Evolutionary conservation across 2,113 vertebrate species (phyloP), one percentile per base, ranked within the genome.

Genomic region (Centrocercus urophasianus): DNA sequence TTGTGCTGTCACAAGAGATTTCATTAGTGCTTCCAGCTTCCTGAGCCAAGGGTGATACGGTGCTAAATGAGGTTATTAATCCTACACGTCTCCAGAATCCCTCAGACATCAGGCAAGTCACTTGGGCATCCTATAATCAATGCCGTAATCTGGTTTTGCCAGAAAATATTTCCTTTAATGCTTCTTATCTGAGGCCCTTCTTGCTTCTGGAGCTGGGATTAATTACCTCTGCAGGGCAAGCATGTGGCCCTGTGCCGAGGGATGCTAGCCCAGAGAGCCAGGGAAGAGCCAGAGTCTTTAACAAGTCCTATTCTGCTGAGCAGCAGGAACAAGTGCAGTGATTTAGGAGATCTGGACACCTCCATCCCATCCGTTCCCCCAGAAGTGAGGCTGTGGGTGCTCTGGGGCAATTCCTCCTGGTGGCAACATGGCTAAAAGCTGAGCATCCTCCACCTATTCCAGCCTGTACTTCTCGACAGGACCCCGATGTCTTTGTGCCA

Each of bases 21-120:
- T 96, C 93, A 95, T 96, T 95, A 96, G 83, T 1, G 1, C 86
- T 91, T 77, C 86, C 83, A 71, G 1, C 90, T 92, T 93, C 90
- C 86, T 4, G 0, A 67, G 90, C 90, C 3, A 47, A 81, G 83
- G 90, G 83, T 96, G 93, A 91, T 89, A 42, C 7, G 9, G 42
- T 90, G 92, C 90, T 96, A 96, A 96, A 96, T 93, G 95, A 95
- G 93, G 90, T 96, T 94, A 94, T 96, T 96, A 95, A 96, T 96
- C 83, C 90, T 94, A 90, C 88, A 83, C 0, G 32, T 81, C 88
- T 93, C 88, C 60, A 45, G 93, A 83, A 95, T 95, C 86, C 90
- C 80, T 93, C 90, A 90, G 88, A 94, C 47, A 24, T 77, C 88
- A 94, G 80, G 57, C 90, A 43, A 96, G 80, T 95, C 95, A 88